Evolutionary conservation across 2,888 invertebrate genomes (phyloP), one percentile per base, ranked within the genome.

Genomic region (Thereva nobilitata): DNA sequence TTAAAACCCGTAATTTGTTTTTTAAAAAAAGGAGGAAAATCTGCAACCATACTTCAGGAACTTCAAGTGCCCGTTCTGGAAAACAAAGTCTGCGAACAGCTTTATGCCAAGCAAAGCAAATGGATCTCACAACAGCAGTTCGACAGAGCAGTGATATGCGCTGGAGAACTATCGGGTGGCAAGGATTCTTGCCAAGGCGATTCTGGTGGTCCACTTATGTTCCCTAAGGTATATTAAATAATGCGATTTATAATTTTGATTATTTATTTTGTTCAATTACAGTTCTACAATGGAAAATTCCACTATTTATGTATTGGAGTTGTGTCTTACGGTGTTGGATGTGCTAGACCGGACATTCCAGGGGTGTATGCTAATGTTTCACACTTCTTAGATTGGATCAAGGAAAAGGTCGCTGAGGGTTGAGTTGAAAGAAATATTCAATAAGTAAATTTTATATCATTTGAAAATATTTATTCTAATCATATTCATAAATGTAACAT

Each of bases 31-130:
- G 92, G 85, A 68, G 93, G 92, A 2, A 85, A 87, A 5, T 81
- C 87, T 0, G 87, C 91, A 7, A 78, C 83, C 0, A 81, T 80
- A 2, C 82, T 94, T 4, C 87, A 88, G 75, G 87, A 90, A 59
- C 82, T 89, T 8, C 88, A 89, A 76, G 78, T 95, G 54, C 91
- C 92, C 0, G 86, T 93, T 0, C 84, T 88, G 1, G 79, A 81
- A n/a, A 87, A 86, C 73, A 79, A 83, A 0, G 80, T 80, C 67
- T 94, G 94, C 73, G 80, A 80, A 50, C 73, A 80, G 2, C 71
- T 73, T 8, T 81, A 81, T 68, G 38, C 37, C 9, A 10, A 45
- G 2, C 54, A 12, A 73, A 72, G 74, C 1, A 76, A 75, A 9
- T 67, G 74, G 2, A 69, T 79, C 5, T 72, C 74, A 1, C 70